phyloP scores from a whole-genome alignment of 64 coral and sea anemone species.

The Catalaphyllia jardinei region DNA sequence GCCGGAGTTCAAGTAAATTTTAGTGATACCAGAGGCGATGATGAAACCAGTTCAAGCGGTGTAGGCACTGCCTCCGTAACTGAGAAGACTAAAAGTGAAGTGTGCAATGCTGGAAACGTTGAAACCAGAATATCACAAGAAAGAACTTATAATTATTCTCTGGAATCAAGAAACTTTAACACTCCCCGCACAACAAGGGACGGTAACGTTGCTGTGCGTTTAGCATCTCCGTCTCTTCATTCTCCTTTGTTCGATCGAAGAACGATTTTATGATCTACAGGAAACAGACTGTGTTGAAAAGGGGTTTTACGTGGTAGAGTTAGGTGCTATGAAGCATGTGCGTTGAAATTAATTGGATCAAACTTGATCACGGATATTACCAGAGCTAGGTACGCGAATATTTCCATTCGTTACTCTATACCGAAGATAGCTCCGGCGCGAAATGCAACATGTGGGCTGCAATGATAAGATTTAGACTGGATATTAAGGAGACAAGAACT shows the following conservation, averaged over 20 bases:
- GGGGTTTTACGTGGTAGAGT: no score
- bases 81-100: background rate
- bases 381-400: no score
- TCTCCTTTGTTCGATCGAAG: conserved; percentile 71
- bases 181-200: conserved; percentile 13
- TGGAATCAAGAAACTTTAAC: conserved; percentile 60
- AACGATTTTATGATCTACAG: conserved; percentile 26
- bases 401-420: no score
- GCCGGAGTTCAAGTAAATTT: conserved; percentile 38
- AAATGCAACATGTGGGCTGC: no score
- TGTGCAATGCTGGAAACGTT: background rate
- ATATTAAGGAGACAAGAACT: no score
- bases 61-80: background rate
- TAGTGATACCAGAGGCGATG: background rate
- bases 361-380: no score
- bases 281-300: background rate
- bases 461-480: no score
- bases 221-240: conserved; percentile 61
- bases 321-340: no score
- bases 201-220: conserved; percentile 61
- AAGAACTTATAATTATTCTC: conserved; percentile 15
- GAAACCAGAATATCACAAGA: background rate
- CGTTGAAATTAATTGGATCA: no score
- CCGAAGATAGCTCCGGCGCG: no score
- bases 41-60: background rate